Evolutionary conservation across 2,113 vertebrate species (phyloP), one percentile per base, ranked within the genome.

Genomic region (Lepus timidus): DNA sequence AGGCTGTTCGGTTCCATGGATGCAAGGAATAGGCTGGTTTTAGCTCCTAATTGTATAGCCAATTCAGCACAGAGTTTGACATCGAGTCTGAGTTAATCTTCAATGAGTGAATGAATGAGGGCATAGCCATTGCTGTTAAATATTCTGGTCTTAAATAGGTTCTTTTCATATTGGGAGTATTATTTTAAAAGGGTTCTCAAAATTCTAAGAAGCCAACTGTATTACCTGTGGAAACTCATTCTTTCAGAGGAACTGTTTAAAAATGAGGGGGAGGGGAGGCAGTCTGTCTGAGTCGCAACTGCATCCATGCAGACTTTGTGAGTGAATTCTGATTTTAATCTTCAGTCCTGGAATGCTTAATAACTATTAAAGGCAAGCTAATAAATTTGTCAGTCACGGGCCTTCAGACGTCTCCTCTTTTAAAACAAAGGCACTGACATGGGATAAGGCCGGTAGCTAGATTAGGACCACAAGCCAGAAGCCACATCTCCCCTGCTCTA

Each of bases 221-320:
- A 68, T 78, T 65, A 65, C 62, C 17, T 71, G n/a, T 84, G 81
- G 80, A 94, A 76, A 73, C 29, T 62, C 31, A 81, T 76, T 80
- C 44, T 49, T 76, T 95, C 80, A 89, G 5, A 76, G 31, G 44
- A 87, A 23, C 49, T 88, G 44, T 52, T 95, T 51, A 80, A 87
- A 92, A 71, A 22, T 73, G 3, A 58, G 17, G 55, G 55, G 44
- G 44, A 44, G 10, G 20, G 27, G 22, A 14, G 33, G 71, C 29
- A 74, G 14, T 36, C 84, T 83, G 51, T 65, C 44, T 51, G 6
- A 17, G 20, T 90, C 74, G 39, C 79, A 84, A 51, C 25, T 25
- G 17, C 70, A 62, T 17, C 39, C 22, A 87, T 33, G 31, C 7
- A 33, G 55, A 61, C 58, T 80, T 6, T 1, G 55, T 84, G 62